Percentiles rank a stretch among this genome's conserved stretches.
phyloP scores from a whole-genome alignment of 2,797 vertebrate genomes.

The Pristis pectinata region DNA sequence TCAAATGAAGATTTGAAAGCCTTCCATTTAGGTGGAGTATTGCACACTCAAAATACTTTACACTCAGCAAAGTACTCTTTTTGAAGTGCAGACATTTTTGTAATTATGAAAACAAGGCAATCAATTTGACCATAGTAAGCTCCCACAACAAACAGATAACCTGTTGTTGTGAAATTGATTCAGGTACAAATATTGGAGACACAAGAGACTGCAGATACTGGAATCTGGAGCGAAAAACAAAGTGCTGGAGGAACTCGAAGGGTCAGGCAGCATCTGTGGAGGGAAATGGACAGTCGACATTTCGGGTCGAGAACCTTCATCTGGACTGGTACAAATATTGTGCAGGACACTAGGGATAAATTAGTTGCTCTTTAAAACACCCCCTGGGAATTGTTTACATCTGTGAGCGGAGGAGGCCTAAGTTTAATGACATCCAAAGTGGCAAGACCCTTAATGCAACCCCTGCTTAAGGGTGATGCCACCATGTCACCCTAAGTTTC shows the following conservation, averaged over 20 bases:
- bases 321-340: too few species aligned
- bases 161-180: not conserved
- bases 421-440: not conserved
- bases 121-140: not conserved
- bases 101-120: not conserved
- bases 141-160: not conserved
- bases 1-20: not conserved
- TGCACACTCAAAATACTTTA: not conserved
- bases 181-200: not conserved
- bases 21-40: not conserved
- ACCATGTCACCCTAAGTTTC: too few species aligned
- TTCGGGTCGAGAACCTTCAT: too few species aligned
- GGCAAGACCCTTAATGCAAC: not conserved
- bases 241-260: too few species aligned
- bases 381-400: not conserved
- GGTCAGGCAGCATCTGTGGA: too few species aligned
- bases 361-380: not conserved
- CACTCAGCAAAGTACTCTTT: not conserved
- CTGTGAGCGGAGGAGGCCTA: not conserved
- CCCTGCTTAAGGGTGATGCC: too few species aligned
- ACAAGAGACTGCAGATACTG: too few species aligned
- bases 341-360: not conserved
- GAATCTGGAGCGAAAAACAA: too few species aligned
- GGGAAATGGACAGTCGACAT: too few species aligned
- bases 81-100: not conserved